Evolutionary conservation across 2,113 vertebrate genomes (phyloP), one percentile per base, ranked within the genome.

Genomic region (Pangasianodon hypophthalmus): DNA sequence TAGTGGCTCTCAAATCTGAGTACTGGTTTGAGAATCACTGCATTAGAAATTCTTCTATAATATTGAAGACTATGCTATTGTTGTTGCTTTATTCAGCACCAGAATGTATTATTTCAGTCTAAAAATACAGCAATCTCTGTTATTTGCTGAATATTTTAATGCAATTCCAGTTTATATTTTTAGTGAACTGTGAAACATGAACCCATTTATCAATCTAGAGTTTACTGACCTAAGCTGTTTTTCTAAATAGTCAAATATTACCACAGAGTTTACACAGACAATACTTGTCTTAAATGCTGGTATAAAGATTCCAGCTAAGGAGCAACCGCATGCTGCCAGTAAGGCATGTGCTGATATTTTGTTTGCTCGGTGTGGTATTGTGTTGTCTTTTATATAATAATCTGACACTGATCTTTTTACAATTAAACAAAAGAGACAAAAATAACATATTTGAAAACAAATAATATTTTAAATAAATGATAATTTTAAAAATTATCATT

Each of bases 41-140:
- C 48, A 7, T 52, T 52, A 52, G 48, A 81, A 29, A 24, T 79
- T 79, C 21, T 81, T 18, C 46, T 52, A 8, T 52, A n/a, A 80
- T 26, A 48, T 6, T 32, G 46, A 81, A 77, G 41, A 18, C 26
- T 19, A 6, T 9, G 10, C 29, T 48, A 24, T 50, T 67, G 73
- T 29, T 62, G 54, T 11, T 26, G 26, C 77, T 26, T 13, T 88
- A 52, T 32, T 88, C 56, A 5, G 54, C 58, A 80, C 18, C 75
- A 67, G 75, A 88, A 88, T 88, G 87, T 48, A 64, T 80, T 19
- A 37, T 81, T 64, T 44, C 46, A 37, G 75, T 50, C 21, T 79
- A 67, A 50, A 73, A 54, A 75, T 75, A 48, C 21, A 18, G 4
- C 56, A 86, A 29, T 56, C n/a, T 85, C 29, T 64, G 37, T 16